Conservation (phyloP, 1,140 invertebrate species). For the Neodiprion fabricii region DNA sequence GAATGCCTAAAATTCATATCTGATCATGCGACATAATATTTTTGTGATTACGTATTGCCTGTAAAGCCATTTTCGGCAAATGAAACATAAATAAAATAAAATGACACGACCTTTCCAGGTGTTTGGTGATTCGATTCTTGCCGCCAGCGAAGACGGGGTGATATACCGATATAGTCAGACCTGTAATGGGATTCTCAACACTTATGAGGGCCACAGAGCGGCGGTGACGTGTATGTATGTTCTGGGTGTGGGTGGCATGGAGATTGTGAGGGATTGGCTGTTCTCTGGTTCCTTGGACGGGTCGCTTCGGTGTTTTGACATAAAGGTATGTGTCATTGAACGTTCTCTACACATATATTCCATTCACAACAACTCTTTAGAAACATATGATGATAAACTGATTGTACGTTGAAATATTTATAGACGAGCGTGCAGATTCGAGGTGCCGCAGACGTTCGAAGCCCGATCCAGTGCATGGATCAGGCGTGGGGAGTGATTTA, state of each 20-base stretch:
- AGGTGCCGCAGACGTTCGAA: constrained; percentile 61
- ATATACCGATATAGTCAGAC: constrained; percentile 56
- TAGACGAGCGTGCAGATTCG: constrained; percentile 64
- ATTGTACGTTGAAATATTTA: constrained; percentile 25
- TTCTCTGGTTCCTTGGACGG: constrained; percentile 69
- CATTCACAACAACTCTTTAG: constrained; percentile 15
- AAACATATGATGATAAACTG: neutral
- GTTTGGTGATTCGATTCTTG: constrained; percentile 57
- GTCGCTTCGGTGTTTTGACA: constrained; percentile 66
- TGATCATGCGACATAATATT: no score
- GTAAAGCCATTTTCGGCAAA: no score
- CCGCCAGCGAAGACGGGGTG: constrained; percentile 57
- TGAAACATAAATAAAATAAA: no score
- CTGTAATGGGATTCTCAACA: constrained; percentile 54
- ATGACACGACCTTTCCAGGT: constrained; percentile 35
- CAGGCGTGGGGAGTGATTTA: constrained; percentile 67
- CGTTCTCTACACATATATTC: constrained; percentile 11
- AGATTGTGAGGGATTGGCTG: constrained; percentile 58
- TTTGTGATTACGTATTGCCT: no score
- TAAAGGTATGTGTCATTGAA: constrained; percentile 56
- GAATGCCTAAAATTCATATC: no score
- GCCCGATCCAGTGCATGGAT: constrained; percentile 70
- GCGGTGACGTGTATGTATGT: constrained; percentile 68
- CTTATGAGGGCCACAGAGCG: constrained; percentile 59
- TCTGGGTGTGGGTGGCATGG: constrained; percentile 30